Percentiles rank a stretch among this genome's conserved stretches.
Evolutionary conservation across 2,888 invertebrate species (phyloP).

Genomic region (Pollenia griseotomentosa): DNA sequence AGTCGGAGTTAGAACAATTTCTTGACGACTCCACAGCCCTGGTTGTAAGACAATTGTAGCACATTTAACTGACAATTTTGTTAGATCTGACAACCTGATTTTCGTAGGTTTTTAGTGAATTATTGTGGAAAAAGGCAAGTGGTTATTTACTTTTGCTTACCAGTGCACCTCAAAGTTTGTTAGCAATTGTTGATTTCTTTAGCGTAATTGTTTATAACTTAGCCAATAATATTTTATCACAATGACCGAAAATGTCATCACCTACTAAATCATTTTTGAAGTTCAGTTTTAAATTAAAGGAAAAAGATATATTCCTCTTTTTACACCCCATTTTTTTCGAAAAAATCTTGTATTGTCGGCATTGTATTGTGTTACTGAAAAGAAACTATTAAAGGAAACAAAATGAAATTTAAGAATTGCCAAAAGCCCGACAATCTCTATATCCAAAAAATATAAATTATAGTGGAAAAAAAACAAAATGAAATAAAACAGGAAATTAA

Average conservation of each 20-base stretch:
- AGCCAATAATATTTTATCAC: slow-evolving; percentile 41
- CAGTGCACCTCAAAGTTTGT: background rate
- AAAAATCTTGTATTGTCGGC: background rate
- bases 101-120: too few relatives aligned
- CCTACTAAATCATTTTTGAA: slow-evolving; percentile 31
- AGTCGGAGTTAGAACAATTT: too few relatives aligned
- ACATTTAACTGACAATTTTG: too few relatives aligned
- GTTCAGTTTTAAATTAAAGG: slow-evolving; percentile 9
- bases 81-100: too few relatives aligned
- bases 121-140: too few relatives aligned
- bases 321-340: background rate
- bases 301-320: background rate
- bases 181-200: background rate
- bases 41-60: too few relatives aligned
- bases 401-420: slow-evolving; percentile 1
- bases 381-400: background rate
- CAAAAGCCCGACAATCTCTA: background rate
- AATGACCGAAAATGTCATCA: slow-evolving; percentile 30
- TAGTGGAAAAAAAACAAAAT: background rate
- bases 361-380: slow-evolving; percentile 10
- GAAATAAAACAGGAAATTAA: slow-evolving; percentile 43
- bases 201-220: slow-evolving; percentile 34
- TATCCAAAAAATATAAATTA: background rate
- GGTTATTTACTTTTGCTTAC: too few relatives aligned
- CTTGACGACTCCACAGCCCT: too few relatives aligned